phyloP scores from a whole-genome alignment of 1,140 invertebrate genomes.

The Tachypleus tridentatus region DNA sequence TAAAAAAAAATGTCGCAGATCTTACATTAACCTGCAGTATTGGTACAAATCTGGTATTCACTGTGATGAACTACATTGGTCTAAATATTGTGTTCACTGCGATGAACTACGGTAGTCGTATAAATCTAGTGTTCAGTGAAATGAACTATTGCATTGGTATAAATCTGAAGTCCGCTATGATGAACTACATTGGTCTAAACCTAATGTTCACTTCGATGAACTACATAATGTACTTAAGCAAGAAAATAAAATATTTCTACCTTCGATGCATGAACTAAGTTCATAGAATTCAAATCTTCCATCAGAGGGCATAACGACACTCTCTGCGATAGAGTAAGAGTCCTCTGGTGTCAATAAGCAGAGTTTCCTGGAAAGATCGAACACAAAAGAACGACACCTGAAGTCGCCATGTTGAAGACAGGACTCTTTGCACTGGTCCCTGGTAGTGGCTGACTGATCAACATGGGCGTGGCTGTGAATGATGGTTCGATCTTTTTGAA shows the following conservation, averaged over 20 bases:
- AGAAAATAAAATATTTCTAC: slow-evolving; percentile 3
- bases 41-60: no score
- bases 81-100: no score
- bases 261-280: slow-evolving; percentile 20
- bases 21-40: no score
- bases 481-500: slow-evolving; percentile 8
- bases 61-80: no score
- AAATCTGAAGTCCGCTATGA: no score
- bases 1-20: no score
- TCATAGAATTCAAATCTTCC: slow-evolving; percentile 14
- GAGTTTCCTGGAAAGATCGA: slow-evolving; percentile 8
- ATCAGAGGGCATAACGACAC: not conserved
- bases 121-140: no score
- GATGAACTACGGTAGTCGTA: no score
- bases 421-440: slow-evolving; percentile 14
- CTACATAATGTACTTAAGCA: no score
- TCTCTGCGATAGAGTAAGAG: slow-evolving; percentile 12
- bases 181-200: no score
- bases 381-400: slow-evolving; percentile 17
- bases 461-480: slow-evolving; percentile 16
- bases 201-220: no score
- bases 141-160: no score
- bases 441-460: slow-evolving; percentile 9
- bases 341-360: slow-evolving; percentile 19
- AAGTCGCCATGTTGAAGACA: slow-evolving; percentile 16